A percentile compares a stretch with the other conserved stretches of the same genome.
phyloP scores from a whole-genome alignment of 2,113 vertebrate genomes.

The Geococcyx californianus region DNA sequence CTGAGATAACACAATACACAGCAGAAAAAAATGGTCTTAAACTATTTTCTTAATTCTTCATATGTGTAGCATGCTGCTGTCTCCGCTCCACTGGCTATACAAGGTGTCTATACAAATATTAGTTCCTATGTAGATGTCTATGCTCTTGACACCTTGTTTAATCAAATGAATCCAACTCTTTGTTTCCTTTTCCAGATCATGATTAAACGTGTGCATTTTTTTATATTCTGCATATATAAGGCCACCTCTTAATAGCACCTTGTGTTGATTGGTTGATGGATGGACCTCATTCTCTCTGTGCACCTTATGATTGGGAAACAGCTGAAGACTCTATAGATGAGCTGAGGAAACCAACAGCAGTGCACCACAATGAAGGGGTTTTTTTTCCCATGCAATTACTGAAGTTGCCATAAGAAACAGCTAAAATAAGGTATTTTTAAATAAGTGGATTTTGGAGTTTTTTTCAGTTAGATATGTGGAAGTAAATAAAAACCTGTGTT shows the following conservation, averaged over 20 bases:
- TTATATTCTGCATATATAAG: not conserved
- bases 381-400: not conserved
- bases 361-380: not conserved
- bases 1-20: not conserved
- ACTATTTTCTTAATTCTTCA: not conserved
- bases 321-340: conserved; percentile 49
- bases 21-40: not conserved
- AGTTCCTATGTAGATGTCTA: not conserved
- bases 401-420: not conserved
- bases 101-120: not conserved
- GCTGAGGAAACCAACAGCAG: not conserved
- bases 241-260: conserved; percentile 22
- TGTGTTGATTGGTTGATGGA: conserved; percentile 37
- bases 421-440: not conserved
- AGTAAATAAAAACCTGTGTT: not conserved
- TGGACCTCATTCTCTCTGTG: conserved; percentile 35
- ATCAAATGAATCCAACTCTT: not conserved
- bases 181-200: not conserved
- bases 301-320: conserved; percentile 53
- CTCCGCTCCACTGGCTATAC: not conserved
- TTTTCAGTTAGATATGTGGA: not conserved
- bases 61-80: not conserved
- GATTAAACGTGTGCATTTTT: conserved; percentile 6
- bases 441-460: not conserved
- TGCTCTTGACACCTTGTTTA: not conserved